Conservation (phyloP, 2,888 invertebrate species). For the Oligia latruncula region DNA sequence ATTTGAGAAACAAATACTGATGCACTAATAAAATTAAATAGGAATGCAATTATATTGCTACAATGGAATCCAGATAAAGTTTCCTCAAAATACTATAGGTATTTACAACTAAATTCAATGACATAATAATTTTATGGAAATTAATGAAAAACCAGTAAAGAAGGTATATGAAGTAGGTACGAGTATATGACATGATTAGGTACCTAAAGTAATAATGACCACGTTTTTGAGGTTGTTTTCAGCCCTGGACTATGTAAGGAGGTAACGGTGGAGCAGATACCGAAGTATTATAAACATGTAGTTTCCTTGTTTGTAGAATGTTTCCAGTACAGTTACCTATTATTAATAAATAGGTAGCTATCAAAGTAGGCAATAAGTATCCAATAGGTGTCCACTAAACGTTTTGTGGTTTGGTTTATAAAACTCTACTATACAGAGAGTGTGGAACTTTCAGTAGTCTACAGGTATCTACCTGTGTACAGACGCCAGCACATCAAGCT, state of each 20-base stretch:
- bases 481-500: too few relatives aligned
- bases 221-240: background rate
- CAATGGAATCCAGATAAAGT: background rate
- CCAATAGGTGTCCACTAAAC: background rate
- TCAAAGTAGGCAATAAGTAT: background rate
- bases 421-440: background rate
- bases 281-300: background rate
- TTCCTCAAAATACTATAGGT: background rate
- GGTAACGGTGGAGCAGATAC: background rate
- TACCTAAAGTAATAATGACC: background rate
- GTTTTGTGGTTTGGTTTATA: background rate
- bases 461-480: too few relatives aligned
- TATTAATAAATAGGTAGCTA: background rate
- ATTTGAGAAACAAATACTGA: background rate
- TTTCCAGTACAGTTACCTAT: background rate
- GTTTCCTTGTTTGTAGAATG: conserved; percentile 10
- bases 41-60: too few relatives aligned
- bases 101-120: background rate
- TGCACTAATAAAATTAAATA: too few relatives aligned
- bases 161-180: background rate
- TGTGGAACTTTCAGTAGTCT: background rate
- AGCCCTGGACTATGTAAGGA: background rate
- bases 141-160: background rate
- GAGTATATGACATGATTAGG: too few relatives aligned
- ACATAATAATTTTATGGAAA: background rate